Evolutionary conservation across 2,113 vertebrate genomes (phyloP).

Genomic region (Tympanuchus pallidicinctus): DNA sequence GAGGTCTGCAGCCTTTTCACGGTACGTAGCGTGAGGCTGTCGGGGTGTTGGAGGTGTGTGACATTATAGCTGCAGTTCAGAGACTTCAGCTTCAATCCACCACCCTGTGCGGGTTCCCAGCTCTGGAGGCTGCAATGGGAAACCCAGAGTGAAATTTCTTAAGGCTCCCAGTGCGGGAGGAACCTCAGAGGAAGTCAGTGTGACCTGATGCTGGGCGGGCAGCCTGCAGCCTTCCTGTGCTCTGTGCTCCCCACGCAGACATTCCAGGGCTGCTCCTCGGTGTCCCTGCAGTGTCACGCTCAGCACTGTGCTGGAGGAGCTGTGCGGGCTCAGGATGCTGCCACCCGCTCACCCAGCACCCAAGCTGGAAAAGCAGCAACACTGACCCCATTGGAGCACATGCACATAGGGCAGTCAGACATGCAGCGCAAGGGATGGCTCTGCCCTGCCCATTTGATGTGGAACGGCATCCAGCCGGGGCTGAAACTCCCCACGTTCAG

Average conservation of each 20-base stretch:
- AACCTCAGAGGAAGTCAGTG: neutral
- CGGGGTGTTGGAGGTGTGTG: fast-evolving
- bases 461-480: neutral
- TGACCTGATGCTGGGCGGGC: neutral
- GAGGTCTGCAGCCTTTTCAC: fast-evolving
- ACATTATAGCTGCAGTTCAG: neutral
- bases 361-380: neutral
- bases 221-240: neutral
- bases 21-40: fast-evolving
- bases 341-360: neutral
- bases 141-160: fast-evolving
- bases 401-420: neutral
- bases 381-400: neutral
- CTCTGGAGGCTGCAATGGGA: fast-evolving
- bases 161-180: neutral
- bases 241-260: neutral
- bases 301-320: neutral
- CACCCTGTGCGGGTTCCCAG: fast-evolving
- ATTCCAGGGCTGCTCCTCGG: neutral
- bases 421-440: neutral
- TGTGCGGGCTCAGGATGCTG: neutral
- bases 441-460: neutral
- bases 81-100: neutral
- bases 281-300: neutral
- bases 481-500: fast-evolving